Percentiles rank a stretch among this genome's conserved stretches.
These are phyloP conservation scores for Bhutanitis thaidina DNA, from an alignment of 2,888 invertebrate species.

Conservation along the genomic window DNA sequence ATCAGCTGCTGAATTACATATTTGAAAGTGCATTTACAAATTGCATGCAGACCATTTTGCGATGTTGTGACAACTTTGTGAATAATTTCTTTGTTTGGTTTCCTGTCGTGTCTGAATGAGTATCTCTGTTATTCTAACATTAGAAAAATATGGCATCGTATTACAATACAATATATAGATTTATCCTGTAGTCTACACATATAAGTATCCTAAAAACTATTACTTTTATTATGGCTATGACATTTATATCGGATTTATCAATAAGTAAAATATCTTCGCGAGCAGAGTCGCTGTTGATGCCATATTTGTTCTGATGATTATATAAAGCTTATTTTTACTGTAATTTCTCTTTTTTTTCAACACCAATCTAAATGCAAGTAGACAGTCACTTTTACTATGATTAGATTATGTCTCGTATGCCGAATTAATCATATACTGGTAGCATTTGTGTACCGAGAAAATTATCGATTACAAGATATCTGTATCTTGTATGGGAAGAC, in stretches of 20 bases:
- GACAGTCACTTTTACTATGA: conserved; percentile 53
- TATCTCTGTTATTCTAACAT: conserved; percentile 58
- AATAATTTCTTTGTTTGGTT: conserved; percentile 50
- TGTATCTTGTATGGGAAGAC: conserved; percentile 22
- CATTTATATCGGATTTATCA: conserved; percentile 15
- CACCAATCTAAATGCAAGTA: conserved; percentile 68
- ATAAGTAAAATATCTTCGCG: conserved; percentile 22
- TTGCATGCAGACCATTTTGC: conserved; percentile 48
- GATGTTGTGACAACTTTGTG: conserved; percentile 49
- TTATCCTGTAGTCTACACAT: conserved; percentile 28
- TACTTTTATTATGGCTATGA: conserved; percentile 32
- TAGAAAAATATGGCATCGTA: conserved; percentile 34
- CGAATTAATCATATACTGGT: conserved; percentile 52
- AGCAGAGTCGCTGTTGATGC: conserved; percentile 19
- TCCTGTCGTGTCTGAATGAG: conserved; percentile 55
- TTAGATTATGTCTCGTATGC: conserved; percentile 13
- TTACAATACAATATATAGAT: conserved; percentile 13
- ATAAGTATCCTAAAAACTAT: conserved; percentile 32
- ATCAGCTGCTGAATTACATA: no score
- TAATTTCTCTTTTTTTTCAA: conserved; percentile 42
- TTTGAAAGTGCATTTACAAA: background rate
- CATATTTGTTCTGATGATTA: conserved; percentile 22
- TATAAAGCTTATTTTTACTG: conserved; percentile 60
- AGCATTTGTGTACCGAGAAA: conserved; percentile 41
- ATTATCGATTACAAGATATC: conserved; percentile 20